Base-by-base conservation (phyloP, 2,797 vertebrate species). In the Prunella strophiata region DNA sequence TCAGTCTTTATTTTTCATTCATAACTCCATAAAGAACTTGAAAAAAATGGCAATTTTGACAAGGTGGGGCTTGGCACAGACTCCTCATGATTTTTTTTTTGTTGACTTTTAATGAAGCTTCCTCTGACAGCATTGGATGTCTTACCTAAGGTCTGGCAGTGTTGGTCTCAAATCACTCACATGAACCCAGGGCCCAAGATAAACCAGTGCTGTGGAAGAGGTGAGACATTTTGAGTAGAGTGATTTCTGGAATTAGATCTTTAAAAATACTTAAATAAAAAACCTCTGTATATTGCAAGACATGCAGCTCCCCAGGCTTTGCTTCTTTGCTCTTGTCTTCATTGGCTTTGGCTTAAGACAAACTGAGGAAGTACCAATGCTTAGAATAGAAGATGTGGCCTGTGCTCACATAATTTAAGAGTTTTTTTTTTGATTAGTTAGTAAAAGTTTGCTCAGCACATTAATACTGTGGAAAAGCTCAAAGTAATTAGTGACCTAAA, bases 201-300 rank as follows among this genome's bases (percentile, higher is more conserved):
- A 66, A 86, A 20, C 2, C 36, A 22, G 23, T 25, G 18, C 17
- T 19, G 10, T 34, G 16, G 50, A 85, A 87, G 16, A 38, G 10
- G 15, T 32, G 27, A 62, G 12, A 21, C 2, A 5, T 72, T 87
- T 25, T 58, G 22, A 66, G 9, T 58, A 48, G 10, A 67, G 20
- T 29, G 9, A 57, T 27, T 63, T 89, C 26, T 55, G 22, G 11
- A 80, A 52, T n/a, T 23, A 54, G 5, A 16, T 73, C 6, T 83
- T 86, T 40, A 1, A 58, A 61, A 34, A 32, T 20, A 5, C 5
- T 22, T 72, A 8, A 72, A 5, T 47, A 36, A 34, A 68, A 74
- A n/a, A 23, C 2, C 3, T 10, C 5, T 1, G 0, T 3, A 1
- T 34, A 11, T n/a, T 67, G 23, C 14, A 58, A 63, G 55, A 12